Evolutionary conservation across 1,140 invertebrate species (phyloP).

Genomic region (Laupala kohalensis): DNA sequence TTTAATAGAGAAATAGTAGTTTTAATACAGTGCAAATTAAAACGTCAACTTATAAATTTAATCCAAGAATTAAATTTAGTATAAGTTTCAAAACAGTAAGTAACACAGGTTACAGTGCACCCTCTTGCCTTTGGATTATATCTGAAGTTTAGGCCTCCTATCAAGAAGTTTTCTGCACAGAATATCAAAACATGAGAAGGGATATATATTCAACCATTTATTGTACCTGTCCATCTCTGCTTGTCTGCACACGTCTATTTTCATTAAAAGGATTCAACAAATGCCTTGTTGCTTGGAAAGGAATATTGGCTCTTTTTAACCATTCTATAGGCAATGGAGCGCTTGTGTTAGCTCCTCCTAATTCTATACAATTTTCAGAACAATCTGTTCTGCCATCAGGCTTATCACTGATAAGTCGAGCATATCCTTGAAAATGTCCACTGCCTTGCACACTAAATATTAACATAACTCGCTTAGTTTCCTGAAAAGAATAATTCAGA

Average conservation of each 20-base stretch:
- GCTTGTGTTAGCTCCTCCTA: constrained; percentile 22
- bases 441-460: constrained; percentile 39
- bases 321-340: constrained; percentile 29
- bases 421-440: constrained; percentile 39
- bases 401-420: constrained; percentile 27
- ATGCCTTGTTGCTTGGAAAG: constrained; percentile 33
- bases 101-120: too few species aligned
- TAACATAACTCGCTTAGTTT: constrained; percentile 33
- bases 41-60: too few species aligned
- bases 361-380: constrained; percentile 27
- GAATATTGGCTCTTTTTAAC: constrained; percentile 35
- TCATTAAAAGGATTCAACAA: constrained; percentile 38
- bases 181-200: too few species aligned
- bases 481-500: constrained; percentile 22
- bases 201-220: too few species aligned
- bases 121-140: too few species aligned
- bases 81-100: too few species aligned
- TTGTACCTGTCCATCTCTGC: constrained; percentile 40
- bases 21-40: too few species aligned
- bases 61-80: too few species aligned
- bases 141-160: too few species aligned
- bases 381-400: constrained; percentile 20
- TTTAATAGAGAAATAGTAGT: too few species aligned
- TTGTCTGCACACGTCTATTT: constrained; percentile 33
- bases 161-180: too few species aligned